Base-by-base conservation (phyloP, 2,888 invertebrate species). In the Drosophila paramelanica region DNA sequence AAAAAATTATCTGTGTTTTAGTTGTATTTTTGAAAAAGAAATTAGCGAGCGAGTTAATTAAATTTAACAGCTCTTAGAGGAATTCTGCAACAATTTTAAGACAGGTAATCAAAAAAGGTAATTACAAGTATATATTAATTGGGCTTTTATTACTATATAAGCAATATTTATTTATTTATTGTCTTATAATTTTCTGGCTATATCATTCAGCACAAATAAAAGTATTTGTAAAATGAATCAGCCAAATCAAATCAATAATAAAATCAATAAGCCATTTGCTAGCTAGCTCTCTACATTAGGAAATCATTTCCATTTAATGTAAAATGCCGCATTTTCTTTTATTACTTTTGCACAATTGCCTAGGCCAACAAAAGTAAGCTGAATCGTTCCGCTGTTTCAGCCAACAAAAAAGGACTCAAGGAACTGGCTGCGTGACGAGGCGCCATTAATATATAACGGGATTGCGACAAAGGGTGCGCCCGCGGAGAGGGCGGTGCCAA, bases 381-480 rank as follows among this genome's bases (percentile, higher is more conserved):
- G 27, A 17, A 6, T 1, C 6, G 17, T 20, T 8, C 39, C 27
- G 51, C 5, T 25, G 17, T 11, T 33, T n/a, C 13, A 10, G 13
- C 27, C 17, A 27, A 5, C 23, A 1, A 25, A 11, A 46, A 58
- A 47, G 38, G 59, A 59, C 69, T 45, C 33, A 59, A 68, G 69
- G 53, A 42, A 27, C 1, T 27, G 43, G 11, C 43, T 77, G 74
- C 75, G 75, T 75, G 75, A 57, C 73, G 42, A 73, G 43, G 13
- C 17, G 25, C 25, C 52, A 73, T 75, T 57, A 68, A 68, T 17
- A 68, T 17, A 45, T 53, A 53, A 56, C n/a, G 56, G 7, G 45
- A 67, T 50, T 77, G 77, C 74, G 74, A 77, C 74, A 77, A 61
- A 56, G 46, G 78, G 78, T 17, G 78, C 58, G 78, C 8, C 59